Percentiles rank a stretch among this genome's conserved stretches.
phyloP scores from a whole-genome alignment of 2,888 invertebrate species.

The Andrena marginata region DNA sequence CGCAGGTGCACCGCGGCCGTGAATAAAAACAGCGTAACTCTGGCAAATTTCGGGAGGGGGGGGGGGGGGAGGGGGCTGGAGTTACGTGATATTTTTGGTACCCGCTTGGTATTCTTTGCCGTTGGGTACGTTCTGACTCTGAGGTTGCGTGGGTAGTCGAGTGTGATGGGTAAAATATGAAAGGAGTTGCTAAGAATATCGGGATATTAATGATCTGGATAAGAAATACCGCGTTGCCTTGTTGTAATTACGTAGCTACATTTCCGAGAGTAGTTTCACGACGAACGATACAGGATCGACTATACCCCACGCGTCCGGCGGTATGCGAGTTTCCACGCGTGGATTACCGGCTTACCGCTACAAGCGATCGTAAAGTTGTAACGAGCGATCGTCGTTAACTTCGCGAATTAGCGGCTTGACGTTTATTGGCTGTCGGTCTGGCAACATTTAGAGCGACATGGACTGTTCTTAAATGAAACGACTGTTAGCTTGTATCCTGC shows the following conservation, averaged over 20 bases:
- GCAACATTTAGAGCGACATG: slow-evolving; percentile 9
- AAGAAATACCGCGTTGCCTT: background rate
- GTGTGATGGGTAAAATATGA: background rate
- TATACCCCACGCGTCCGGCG: slow-evolving; percentile 21
- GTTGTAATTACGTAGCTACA: background rate
- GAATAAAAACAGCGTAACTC: background rate
- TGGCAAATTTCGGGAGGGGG: background rate
- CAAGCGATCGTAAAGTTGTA: slow-evolving; percentile 59
- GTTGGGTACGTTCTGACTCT: too few relatives aligned
- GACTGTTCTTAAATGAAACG: slow-evolving; percentile 27
- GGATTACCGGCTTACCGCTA: slow-evolving; percentile 38
- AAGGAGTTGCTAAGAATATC: background rate
- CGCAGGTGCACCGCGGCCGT: slow-evolving; percentile 17
- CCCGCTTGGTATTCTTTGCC: too few relatives aligned
- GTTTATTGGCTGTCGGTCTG: slow-evolving; percentile 66
- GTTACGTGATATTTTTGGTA: background rate
- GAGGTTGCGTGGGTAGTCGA: too few relatives aligned
- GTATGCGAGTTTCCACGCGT: slow-evolving; percentile 53
- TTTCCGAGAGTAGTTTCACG: slow-evolving; percentile 22
- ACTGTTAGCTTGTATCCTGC: slow-evolving; percentile 13
- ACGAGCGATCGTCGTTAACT: slow-evolving; percentile 64
- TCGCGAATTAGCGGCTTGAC: slow-evolving; percentile 65
- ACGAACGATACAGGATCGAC: background rate
- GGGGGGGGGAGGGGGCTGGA: too few relatives aligned
- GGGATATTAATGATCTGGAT: slow-evolving; percentile 11